Percentiles rank a stretch among this genome's conserved stretches.
These are phyloP conservation scores for Agrotis exclamationis DNA, from an alignment of 2,888 invertebrate species.

Conservation along the genomic window DNA sequence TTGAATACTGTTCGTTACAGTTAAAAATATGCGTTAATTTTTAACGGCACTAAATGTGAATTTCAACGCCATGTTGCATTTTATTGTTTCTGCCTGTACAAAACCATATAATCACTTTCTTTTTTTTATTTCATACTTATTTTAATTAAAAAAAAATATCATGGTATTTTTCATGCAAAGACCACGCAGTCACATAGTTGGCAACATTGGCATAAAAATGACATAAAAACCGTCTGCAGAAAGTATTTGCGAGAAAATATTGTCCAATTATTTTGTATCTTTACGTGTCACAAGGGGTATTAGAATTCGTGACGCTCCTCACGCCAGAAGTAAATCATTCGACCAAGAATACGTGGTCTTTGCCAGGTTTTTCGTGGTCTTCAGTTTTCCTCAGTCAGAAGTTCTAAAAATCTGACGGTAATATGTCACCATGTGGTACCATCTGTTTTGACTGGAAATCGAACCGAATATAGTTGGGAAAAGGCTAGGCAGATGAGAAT, in stretches of 20 bases:
- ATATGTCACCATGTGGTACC: too few species aligned
- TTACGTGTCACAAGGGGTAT: too few species aligned
- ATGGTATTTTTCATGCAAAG: constrained; percentile 21
- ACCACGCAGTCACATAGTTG: background rate
- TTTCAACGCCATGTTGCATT: background rate
- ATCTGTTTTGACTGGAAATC: too few species aligned
- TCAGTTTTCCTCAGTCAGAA: too few species aligned
- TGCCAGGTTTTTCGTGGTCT: background rate
- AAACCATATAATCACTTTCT: constrained; percentile 63
- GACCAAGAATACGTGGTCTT: background rate
- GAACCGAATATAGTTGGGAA: too few species aligned
- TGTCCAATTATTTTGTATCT: too few species aligned
- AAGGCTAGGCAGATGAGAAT: background rate
- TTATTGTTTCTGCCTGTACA: constrained; percentile 17
- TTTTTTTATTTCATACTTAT: constrained; percentile 35
- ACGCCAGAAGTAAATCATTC: too few species aligned
- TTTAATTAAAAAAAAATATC: constrained; percentile 6
- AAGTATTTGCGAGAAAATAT: too few species aligned
- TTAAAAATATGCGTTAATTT: constrained; percentile 5
- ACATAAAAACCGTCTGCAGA: too few species aligned
- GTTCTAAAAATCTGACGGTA: too few species aligned
- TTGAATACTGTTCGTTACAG: constrained; percentile 46
- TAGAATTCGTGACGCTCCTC: too few species aligned
- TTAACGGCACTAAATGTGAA: background rate
- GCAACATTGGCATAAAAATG: too few species aligned